Evolutionary conservation across 1,140 invertebrate species (phyloP).

Genomic region (Lepidurus arcticus): DNA sequence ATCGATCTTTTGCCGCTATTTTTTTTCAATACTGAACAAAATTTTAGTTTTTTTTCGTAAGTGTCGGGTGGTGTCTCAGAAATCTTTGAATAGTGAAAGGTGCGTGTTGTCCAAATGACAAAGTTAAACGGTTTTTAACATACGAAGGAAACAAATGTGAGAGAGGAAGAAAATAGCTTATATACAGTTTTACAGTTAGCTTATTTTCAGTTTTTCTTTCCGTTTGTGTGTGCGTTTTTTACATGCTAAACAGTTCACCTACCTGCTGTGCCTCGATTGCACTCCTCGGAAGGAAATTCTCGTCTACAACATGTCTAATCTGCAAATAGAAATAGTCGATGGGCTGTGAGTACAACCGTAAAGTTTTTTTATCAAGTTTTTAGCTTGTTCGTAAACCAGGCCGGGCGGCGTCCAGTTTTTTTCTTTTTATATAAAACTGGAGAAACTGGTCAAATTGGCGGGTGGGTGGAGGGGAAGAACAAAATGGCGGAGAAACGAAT

Average conservation of each 20-base stretch:
- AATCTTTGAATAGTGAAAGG: neutral
- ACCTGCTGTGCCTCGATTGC: slow-evolving; percentile 97
- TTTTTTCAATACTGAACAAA: neutral
- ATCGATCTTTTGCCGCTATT: neutral
- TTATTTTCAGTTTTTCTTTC: no score
- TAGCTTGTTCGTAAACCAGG: neutral
- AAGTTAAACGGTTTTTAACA: no score
- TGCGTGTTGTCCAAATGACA: no score
- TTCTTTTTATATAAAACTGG: neutral
- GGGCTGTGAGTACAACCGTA: slow-evolving; percentile 28
- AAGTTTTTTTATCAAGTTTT: neutral
- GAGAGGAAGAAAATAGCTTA: no score
- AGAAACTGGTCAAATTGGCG: neutral
- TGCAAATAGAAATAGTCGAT: slow-evolving; percentile 54
- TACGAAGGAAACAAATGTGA: no score
- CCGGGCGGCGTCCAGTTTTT: neutral
- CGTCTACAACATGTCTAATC: slow-evolving; percentile 98
- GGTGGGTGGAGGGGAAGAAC: neutral
- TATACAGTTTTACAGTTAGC: no score
- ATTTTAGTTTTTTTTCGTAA: neutral
- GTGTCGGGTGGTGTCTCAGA: neutral
- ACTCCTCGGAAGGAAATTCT: slow-evolving; percentile 85
- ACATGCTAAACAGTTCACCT: slow-evolving; percentile 48
- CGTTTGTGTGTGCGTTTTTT: neutral
- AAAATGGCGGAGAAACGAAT: slow-evolving; percentile 3